Percentiles rank a stretch among this genome's conserved stretches.
These are phyloP conservation scores for Sipunculus nudus DNA, from an alignment of 2,888 invertebrate species.

Conservation along the genomic window DNA sequence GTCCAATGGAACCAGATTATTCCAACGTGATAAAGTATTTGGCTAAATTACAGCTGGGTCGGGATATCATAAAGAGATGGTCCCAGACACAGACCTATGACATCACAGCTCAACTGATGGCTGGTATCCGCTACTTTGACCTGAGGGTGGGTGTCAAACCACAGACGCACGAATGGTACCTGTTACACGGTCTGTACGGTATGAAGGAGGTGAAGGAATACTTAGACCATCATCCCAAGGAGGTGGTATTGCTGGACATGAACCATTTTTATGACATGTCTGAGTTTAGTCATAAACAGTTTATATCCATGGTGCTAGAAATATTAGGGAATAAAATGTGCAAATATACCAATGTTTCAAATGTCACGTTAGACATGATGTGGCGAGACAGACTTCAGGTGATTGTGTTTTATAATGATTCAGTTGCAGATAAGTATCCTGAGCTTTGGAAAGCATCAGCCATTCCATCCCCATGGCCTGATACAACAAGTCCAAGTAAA, in stretches of 20 bases:
- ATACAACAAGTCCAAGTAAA: constrained; percentile 72
- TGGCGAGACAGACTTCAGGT: constrained; percentile 70
- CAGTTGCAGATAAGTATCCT: constrained; percentile 29
- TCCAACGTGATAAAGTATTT: constrained; percentile 73
- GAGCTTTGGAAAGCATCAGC: constrained; percentile 74
- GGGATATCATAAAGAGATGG: constrained; percentile 80
- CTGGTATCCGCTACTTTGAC: constrained; percentile 86
- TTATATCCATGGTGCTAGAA: constrained; percentile 72
- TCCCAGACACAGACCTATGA: constrained; percentile 78
- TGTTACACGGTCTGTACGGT: constrained; percentile 84
- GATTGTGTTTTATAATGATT: constrained; percentile 62
- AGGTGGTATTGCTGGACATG: constrained; percentile 82
- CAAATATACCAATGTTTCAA: constrained; percentile 71
- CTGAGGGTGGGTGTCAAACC: constrained; percentile 77
- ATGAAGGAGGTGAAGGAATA: constrained; percentile 76
- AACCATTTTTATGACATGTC: constrained; percentile 85
- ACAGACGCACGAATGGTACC: constrained; percentile 71
- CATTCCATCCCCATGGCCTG: constrained; percentile 86
- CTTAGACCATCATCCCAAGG: constrained; percentile 76
- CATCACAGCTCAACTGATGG: constrained; percentile 77
- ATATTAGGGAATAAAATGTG: constrained; percentile 74
- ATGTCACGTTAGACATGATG: constrained; percentile 72
- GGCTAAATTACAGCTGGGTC: constrained; percentile 68
- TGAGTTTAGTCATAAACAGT: constrained; percentile 72
- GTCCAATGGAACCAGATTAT: constrained; percentile 80